A percentile compares a stretch with the other conserved stretches of the same genome.
These are phyloP conservation scores for Troglohyphantes excavatus DNA, from an alignment of 2,888 invertebrate genomes.

Conservation along the genomic window DNA sequence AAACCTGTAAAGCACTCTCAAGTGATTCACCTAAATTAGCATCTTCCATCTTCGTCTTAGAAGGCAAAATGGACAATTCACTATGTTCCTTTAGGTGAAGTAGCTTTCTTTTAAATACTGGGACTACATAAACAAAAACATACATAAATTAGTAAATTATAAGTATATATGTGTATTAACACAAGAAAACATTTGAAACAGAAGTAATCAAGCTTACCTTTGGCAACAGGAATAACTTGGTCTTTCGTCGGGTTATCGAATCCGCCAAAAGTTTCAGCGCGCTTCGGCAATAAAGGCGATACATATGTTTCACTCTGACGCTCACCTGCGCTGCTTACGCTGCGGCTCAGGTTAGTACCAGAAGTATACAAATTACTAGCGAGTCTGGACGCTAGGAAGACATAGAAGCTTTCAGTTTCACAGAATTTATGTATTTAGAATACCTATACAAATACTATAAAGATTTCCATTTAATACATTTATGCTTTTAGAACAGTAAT, in stretches of 20 bases:
- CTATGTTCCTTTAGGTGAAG: constrained; percentile 76
- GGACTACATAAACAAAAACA: constrained; percentile 29
- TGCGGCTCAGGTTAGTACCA: constrained; percentile 91
- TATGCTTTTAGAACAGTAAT: no score
- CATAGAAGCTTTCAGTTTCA: background rate
- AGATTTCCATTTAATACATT: no score
- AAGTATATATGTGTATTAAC: no score
- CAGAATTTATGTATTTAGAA: background rate
- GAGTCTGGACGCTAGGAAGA: constrained; percentile 81
- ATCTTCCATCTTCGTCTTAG: constrained; percentile 61
- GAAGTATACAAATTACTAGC: constrained; percentile 82
- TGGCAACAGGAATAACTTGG: constrained; percentile 51
- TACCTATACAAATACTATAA: no score
- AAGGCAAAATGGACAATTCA: constrained; percentile 64
- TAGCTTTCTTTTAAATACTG: constrained; percentile 72
- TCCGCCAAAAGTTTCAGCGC: constrained; percentile 98
- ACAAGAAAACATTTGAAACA: no score
- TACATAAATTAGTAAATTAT: background rate
- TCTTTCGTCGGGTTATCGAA: constrained; percentile 87
- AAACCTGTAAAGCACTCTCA: constrained; percentile 71
- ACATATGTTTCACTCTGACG: constrained; percentile 93
- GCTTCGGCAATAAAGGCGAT: constrained; percentile 92
- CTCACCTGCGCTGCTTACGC: constrained; percentile 96
- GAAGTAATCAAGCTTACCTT: constrained; percentile 66
- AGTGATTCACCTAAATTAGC: constrained; percentile 65